Percentiles rank a stretch among this genome's conserved stretches.
These are phyloP conservation scores for Notospermus geniculatus DNA, from an alignment of 1,140 invertebrate species.

Conservation along the genomic window DNA sequence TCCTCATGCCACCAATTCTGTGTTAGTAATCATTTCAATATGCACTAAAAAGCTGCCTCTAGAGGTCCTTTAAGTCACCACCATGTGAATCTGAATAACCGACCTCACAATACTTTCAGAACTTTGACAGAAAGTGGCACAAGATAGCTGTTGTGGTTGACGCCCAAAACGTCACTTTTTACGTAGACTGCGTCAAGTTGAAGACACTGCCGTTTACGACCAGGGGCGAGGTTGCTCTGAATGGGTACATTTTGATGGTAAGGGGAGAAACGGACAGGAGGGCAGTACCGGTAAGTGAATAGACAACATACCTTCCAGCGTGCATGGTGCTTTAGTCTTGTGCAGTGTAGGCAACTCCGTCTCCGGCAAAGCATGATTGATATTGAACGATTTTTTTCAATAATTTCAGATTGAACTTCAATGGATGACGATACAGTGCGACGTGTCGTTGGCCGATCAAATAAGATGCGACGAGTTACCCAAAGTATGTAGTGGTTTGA, in stretches of 20 bases:
- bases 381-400: background rate
- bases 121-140: slow-evolving; percentile 78
- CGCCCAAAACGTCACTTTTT: slow-evolving; percentile 65
- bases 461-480: slow-evolving; percentile 72
- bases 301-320: background rate
- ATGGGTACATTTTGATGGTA: slow-evolving; percentile 68
- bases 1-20: no score
- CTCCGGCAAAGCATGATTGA: background rate
- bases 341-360: background rate
- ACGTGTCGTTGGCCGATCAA: slow-evolving; percentile 68
- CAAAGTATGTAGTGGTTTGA: slow-evolving; percentile 23
- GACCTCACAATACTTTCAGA: slow-evolving; percentile 60
- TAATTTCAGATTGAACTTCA: slow-evolving; percentile 72
- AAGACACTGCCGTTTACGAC: slow-evolving; percentile 57
- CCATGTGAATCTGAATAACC: no score
- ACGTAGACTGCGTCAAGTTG: slow-evolving; percentile 68
- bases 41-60: no score
- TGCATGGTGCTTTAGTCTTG: background rate
- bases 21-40: no score
- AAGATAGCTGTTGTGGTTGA: slow-evolving; percentile 75
- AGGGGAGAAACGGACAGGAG: slow-evolving; percentile 39
- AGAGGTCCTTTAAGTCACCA: no score
- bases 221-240: slow-evolving; percentile 64
- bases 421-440: slow-evolving; percentile 77
- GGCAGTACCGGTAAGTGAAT: slow-evolving; percentile 65